Percentiles rank a stretch among this genome's conserved stretches.
Evolutionary conservation across 1,140 invertebrate genomes (phyloP).

Genomic region (Pteromalus puparum): DNA sequence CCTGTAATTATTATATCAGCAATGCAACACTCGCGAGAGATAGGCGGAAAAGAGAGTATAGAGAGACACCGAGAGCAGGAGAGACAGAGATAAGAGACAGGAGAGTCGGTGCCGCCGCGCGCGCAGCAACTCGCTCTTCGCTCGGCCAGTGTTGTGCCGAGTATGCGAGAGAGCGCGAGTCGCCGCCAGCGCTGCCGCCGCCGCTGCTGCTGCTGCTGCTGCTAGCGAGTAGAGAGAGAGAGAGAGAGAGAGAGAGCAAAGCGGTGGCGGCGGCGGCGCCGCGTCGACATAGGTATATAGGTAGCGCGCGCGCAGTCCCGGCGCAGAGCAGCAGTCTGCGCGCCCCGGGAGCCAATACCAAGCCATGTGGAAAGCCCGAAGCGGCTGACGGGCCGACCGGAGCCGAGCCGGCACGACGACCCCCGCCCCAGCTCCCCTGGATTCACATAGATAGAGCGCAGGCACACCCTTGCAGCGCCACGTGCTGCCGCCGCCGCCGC

Average conservation of each 20-base stretch:
- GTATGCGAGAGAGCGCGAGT: background rate
- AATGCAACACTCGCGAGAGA: too few relatives aligned
- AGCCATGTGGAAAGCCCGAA: constrained; percentile 74
- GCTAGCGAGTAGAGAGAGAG: too few relatives aligned
- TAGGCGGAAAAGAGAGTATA: too few relatives aligned
- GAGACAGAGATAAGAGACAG: background rate
- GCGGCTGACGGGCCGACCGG: constrained; percentile 58
- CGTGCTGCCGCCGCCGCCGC: constrained; percentile 21
- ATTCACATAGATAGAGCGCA: background rate
- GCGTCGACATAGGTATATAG: too few relatives aligned
- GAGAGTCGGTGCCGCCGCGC: too few relatives aligned
- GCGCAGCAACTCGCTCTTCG: background rate
- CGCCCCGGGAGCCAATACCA: constrained; percentile 74
- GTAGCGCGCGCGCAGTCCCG: constrained; percentile 31
- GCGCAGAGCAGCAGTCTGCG: constrained; percentile 24
- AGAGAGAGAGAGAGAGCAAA: background rate
- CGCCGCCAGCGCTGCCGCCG: background rate
- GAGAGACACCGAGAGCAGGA: background rate
- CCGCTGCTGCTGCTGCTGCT: background rate
- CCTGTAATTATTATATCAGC: too few relatives aligned
- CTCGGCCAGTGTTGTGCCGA: constrained; percentile 2
- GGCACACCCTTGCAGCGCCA: constrained; percentile 23
- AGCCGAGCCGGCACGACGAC: constrained; percentile 58
- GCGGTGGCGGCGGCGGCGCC: background rate
- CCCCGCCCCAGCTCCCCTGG: constrained; percentile 42